Evolutionary conservation across 1,140 invertebrate species (phyloP), one percentile per base, ranked within the genome.

Genomic region (Rhynchophorus ferrugineus): DNA sequence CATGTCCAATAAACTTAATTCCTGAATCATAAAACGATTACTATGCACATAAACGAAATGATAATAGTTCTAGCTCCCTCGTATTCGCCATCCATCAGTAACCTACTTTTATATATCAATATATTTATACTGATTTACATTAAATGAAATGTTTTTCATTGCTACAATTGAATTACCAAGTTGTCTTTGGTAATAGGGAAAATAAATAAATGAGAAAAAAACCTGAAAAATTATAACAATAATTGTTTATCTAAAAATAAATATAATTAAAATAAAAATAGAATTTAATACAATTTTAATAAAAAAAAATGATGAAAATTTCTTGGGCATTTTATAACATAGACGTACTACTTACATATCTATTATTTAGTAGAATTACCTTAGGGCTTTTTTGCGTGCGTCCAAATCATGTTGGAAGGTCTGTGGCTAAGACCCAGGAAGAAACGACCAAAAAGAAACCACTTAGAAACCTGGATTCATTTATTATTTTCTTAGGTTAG

Each of bases 231-330:
- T 17, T 41, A 41, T 18, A 41, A 41, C 17, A 41, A 41, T 41
- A 41, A 41, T 41, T 41, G 38, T 41, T 41, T 17, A 41, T 18
- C 17, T 41, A 18, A 41, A 39, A 41, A 41, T 8, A 7, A 41
- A 41, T 8, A 17, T 18, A 18, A 11, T 41, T n/a, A 41, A 41
- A 18, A 5, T 18, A 41, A 41, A 11, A 20, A 41, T 41, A 41
- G 38, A 41, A 41, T 41, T 41, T 41, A 41, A 41, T 41, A 41
- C 38, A 41, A 41, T 41, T 41, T 41, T 41, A 19, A 2, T 41
- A 18, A 41, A 41, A 41, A 41, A 41, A 17, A 39, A 11, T 5
- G n/a, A n/a, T n/a, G 9, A 18, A 41, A 41, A 3, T 41, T 14
- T 41, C 18, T 41, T 41, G 38, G 38, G 38, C 38, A 41, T 41